Evolutionary conservation across 1,140 invertebrate species (phyloP), one percentile per base, ranked within the genome.

Genomic region (Platorchestia sp.): DNA sequence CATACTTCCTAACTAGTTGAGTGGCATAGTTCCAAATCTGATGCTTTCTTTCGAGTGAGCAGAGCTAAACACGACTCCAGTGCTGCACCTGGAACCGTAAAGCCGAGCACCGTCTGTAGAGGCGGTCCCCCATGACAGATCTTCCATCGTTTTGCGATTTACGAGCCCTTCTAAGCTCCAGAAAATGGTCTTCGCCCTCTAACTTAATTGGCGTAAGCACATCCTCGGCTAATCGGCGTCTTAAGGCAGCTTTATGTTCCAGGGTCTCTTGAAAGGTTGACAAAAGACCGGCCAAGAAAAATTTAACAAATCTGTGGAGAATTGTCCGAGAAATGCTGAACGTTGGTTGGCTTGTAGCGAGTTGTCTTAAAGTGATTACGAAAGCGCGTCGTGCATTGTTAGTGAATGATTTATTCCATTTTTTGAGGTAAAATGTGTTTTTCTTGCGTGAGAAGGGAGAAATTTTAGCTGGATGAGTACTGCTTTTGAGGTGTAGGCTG

Each of bases 161-260:
- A 75, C 59, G 59, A 75, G 59, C 27, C 14, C 59, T 10, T 75
- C 59, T 75, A 3, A 36, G 36, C 27, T 75, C 59, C 10, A 75
- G 59, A 75, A 75, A 75, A 75, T 75, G 59, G 59, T 75, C 59
- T 75, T 36, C 59, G 59, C 59, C 59, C 59, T 75, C 59, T 75
- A 75, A 75, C 59, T 75, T 75, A 75, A 75, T 75, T 75, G 59
- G 36, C 59, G 59, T 10, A 75, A 75, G 59, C 27, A 75, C 59
- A 75, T 75, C 59, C 27, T 1, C 59, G 59, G 27, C 59, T 75
- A 75, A 75, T 75, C 27, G 59, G 59, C 59, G 59, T 75, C 59
- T 75, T 75, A 75, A 75, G 59, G 59, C 59, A 75, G 59, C 59
- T 75, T 75, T 75, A 75, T 75, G 59, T 75, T 75, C 59, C 59